Percentiles rank a stretch among this genome's conserved stretches.
Conservation (phyloP, 2,888 invertebrate genomes). For the Doris montereyensis region DNA sequence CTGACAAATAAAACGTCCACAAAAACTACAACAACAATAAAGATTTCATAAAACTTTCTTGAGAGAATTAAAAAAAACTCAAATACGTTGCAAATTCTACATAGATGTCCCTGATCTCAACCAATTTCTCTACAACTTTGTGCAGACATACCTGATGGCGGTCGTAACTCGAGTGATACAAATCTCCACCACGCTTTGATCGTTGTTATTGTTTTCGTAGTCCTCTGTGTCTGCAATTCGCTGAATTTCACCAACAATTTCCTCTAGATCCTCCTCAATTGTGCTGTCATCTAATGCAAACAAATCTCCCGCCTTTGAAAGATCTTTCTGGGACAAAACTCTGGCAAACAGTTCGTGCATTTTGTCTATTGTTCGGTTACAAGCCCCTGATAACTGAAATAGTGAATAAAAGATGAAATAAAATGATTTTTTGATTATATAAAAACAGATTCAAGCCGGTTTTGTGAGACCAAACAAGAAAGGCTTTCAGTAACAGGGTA, state of each 20-base stretch:
- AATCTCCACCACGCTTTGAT: conserved; percentile 95
- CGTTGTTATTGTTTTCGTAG: conserved; percentile 89
- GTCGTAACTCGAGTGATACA: conserved; percentile 92
- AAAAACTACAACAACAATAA: not conserved
- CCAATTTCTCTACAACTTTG: not conserved
- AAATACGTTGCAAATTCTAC: not conserved
- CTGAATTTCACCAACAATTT: conserved; percentile 81
- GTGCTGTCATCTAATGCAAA: conserved; percentile 90
- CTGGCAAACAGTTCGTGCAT: conserved; percentile 82
- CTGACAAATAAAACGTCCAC: no score
- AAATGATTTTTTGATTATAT: no score
- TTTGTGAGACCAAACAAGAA: no score
- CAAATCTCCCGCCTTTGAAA: conserved; percentile 90
- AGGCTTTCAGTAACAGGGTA: no score
- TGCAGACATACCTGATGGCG: conserved; percentile 81
- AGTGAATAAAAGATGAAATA: no score
- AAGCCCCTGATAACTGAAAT: no score
- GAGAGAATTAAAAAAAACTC: not conserved
- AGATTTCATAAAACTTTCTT: not conserved
- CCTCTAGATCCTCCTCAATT: conserved; percentile 76
- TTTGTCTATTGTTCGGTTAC: not conserved
- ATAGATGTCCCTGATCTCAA: not conserved
- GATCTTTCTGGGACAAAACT: conserved; percentile 89
- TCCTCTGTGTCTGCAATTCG: conserved; percentile 87
- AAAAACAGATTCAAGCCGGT: no score